Percentiles rank a stretch among this genome's conserved stretches.
Evolutionary conservation across 2,797 vertebrate genomes (phyloP).

Genomic region (Heteromormyrus szaboi): DNA sequence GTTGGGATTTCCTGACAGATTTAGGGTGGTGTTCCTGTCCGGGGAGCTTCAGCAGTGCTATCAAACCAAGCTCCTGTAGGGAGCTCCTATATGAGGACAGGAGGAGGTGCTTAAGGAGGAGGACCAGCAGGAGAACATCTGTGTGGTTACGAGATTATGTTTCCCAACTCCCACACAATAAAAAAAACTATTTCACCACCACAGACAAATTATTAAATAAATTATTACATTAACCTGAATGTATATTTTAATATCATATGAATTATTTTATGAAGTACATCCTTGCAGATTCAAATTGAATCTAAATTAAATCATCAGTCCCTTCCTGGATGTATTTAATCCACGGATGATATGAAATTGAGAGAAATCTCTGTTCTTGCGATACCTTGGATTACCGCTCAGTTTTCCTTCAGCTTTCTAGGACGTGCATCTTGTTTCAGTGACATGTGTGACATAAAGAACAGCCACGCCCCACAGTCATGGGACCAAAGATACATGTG

Average conservation of each 20-base stretch:
- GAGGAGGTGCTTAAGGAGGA: background rate
- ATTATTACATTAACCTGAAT: background rate
- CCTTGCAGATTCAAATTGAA: background rate
- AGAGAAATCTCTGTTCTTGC: background rate
- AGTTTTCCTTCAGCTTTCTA: background rate
- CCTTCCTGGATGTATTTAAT: background rate
- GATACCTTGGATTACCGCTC: background rate
- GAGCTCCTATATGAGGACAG: background rate
- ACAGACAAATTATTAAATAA: background rate
- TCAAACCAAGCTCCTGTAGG: background rate
- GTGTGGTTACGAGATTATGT: background rate
- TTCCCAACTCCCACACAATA: background rate
- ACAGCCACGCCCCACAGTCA: background rate
- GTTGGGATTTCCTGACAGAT: background rate
- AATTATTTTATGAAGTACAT: background rate
- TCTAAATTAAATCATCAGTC: background rate
- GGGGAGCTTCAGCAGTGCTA: background rate
- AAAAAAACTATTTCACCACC: background rate
- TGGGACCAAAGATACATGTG: background rate
- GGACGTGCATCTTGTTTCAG: background rate
- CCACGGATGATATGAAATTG: background rate
- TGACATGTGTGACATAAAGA: background rate
- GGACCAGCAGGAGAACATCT: background rate
- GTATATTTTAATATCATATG: background rate
- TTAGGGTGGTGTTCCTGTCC: background rate